Conservation (phyloP, 2,113 vertebrate genomes). For the Cervus canadensis region DNA sequence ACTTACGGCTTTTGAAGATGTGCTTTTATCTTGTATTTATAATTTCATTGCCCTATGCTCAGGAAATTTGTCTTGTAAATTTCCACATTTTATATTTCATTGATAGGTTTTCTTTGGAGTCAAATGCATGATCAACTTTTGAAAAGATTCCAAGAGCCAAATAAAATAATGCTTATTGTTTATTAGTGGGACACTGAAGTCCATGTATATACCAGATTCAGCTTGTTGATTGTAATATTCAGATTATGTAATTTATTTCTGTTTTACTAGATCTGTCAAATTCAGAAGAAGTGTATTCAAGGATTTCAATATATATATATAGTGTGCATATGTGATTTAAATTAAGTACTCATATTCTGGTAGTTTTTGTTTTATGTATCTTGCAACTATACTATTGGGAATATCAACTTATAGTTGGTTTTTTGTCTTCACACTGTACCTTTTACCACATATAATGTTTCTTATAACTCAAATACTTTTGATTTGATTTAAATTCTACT, state of each 20-base stretch:
- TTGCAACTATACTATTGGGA: not conserved
- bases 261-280: not conserved
- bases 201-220: not conserved
- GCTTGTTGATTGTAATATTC: not conserved
- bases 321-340: not conserved
- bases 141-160: not conserved
- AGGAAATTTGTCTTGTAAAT: not conserved
- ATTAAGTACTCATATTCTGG: not conserved
- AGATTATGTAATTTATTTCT: not conserved
- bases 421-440: not conserved
- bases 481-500: not conserved
- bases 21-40: not conserved
- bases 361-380: not conserved
- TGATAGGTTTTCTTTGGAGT: not conserved
- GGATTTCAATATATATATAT: not conserved
- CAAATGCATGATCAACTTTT: not conserved
- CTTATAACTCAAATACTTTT: not conserved
- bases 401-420: not conserved
- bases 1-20: not conserved
- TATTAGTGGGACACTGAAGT: not conserved
- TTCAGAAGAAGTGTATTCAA: not conserved
- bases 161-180: constrained; percentile 16
- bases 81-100: not conserved
- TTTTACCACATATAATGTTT: not conserved
- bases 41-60: not conserved